These are phyloP conservation scores for Coenonympha arcania DNA, from an alignment of 2,888 invertebrate species.

Conservation along the genomic window DNA sequence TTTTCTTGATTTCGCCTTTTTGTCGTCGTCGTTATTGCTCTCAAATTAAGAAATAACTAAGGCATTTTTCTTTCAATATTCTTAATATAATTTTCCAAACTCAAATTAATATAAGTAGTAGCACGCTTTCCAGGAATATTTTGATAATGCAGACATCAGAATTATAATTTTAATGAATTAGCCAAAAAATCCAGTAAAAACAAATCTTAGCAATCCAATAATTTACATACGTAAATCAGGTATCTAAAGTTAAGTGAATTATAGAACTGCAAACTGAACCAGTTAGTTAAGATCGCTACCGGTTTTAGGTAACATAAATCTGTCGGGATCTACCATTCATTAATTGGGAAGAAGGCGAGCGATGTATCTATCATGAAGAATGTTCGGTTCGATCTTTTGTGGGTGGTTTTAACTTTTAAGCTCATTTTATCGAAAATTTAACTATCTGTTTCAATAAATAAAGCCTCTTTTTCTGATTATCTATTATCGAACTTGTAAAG, in stretches of 20 bases:
- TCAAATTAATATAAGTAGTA: too few relatives aligned
- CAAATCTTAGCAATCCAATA: not conserved
- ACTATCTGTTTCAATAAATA: too few relatives aligned
- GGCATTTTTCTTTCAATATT: too few relatives aligned
- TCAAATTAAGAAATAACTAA: too few relatives aligned
- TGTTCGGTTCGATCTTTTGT: conserved; percentile 6
- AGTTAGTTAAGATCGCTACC: conserved; percentile 23
- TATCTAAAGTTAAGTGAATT: conserved; percentile 18
- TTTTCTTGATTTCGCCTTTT: too few relatives aligned
- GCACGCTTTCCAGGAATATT: too few relatives aligned
- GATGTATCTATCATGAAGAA: conserved; percentile 14
- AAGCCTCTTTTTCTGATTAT: not conserved
- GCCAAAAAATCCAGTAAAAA: not conserved
- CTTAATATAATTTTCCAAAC: too few relatives aligned
- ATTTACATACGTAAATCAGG: conserved; percentile 10
- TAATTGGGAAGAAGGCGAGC: conserved; percentile 15
- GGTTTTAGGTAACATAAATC: conserved; percentile 21
- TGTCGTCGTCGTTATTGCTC: too few relatives aligned
- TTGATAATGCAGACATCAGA: too few relatives aligned
- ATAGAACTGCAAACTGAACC: conserved; percentile 15
- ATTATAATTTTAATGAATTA: too few relatives aligned
- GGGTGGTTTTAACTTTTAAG: not conserved
- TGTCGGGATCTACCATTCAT: conserved; percentile 16
- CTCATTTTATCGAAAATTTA: not conserved
- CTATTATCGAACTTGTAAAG: too few relatives aligned